Conservation (phyloP, 2,113 vertebrate species). For the Sphaerodactylus townsendi region DNA sequence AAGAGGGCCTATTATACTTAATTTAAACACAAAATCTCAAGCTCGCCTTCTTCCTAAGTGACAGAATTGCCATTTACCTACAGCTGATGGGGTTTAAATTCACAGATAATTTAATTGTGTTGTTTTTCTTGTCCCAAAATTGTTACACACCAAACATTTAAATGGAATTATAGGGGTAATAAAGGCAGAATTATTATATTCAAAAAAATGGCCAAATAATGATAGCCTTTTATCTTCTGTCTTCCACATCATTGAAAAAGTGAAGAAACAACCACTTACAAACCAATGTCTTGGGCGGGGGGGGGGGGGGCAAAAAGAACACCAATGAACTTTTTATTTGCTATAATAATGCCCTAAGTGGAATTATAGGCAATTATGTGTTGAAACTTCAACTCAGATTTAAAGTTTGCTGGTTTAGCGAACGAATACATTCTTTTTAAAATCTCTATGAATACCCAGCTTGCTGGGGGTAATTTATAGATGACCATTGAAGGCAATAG, state of each 20-base stretch:
- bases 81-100: constrained; percentile 41
- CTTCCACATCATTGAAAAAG: not conserved
- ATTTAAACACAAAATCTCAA: not conserved
- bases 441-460: too few species aligned
- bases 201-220: not conserved
- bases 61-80: constrained; percentile 15
- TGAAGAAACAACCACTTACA: not conserved
- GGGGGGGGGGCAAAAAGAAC: constrained; percentile 4
- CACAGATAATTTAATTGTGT: not conserved
- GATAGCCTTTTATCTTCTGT: not conserved
- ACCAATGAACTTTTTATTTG: not conserved
- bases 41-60: not conserved
- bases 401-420: not conserved
- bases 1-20: not conserved
- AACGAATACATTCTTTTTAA: not conserved
- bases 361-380: not conserved
- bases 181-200: constrained; percentile 28
- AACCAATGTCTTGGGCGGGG: not conserved
- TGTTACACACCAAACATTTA: constrained; percentile 8
- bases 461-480: too few species aligned
- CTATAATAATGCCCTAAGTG: not conserved
- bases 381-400: not conserved
- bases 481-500: too few species aligned
- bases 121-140: not conserved
- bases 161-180: constrained; percentile 6